Conservation (phyloP, 2,888 invertebrate genomes). For the Morpho helenor region DNA sequence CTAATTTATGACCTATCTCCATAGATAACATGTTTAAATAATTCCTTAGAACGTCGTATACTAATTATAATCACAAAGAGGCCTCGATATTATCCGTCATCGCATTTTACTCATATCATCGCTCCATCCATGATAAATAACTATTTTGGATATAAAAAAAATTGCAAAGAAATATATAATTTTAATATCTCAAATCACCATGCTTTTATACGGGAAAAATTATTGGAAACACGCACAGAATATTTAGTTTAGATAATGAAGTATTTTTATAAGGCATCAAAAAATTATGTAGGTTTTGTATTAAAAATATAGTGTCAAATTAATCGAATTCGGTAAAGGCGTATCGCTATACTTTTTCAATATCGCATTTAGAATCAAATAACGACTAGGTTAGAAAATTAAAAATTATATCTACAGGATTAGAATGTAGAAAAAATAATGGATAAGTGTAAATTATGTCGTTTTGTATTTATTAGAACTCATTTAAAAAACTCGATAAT, state of each 20-base stretch:
- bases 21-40: not conserved
- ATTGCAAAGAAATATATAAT: slow-evolving; percentile 13
- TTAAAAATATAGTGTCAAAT: slow-evolving; percentile 24
- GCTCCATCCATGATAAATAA: slow-evolving; percentile 56
- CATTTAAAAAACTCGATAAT: not conserved
- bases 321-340: slow-evolving; percentile 15
- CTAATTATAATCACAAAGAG: slow-evolving; percentile 4
- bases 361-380: slow-evolving; percentile 13
- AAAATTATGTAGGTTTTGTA: slow-evolving; percentile 14
- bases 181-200: slow-evolving; percentile 20
- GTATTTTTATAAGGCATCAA: slow-evolving; percentile 48
- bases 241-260: slow-evolving; percentile 39
- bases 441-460: slow-evolving; percentile 2
- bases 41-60: not conserved
- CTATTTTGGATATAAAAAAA: slow-evolving; percentile 31
- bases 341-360: slow-evolving; percentile 10
- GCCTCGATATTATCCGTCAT: slow-evolving; percentile 31
- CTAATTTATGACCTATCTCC: too few species aligned
- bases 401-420: not conserved
- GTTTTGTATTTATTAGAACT: slow-evolving; percentile 16
- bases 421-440: not conserved
- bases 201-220: slow-evolving; percentile 27
- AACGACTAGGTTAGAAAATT: slow-evolving; percentile 3
- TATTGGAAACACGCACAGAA: slow-evolving; percentile 65
- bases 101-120: slow-evolving; percentile 56